Percentiles rank a stretch among this genome's conserved stretches.
Evolutionary conservation across 2,113 vertebrate genomes (phyloP).

Genomic region (Macquaria ambigua): DNA sequence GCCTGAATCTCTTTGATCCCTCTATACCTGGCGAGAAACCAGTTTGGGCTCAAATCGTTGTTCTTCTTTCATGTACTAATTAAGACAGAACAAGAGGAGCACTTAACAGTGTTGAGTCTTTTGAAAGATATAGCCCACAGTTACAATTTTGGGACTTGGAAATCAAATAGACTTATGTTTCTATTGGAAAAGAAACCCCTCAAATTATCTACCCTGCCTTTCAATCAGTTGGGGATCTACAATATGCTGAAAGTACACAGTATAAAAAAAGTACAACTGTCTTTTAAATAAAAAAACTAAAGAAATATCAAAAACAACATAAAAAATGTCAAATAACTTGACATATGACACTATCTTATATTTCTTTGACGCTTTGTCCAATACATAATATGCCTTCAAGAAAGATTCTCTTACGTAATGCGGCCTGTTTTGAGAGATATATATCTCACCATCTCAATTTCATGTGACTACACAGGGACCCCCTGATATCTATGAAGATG

Average conservation of each 20-base stretch:
- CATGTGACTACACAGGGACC: background rate
- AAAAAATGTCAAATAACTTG: no score
- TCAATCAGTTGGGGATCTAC: background rate
- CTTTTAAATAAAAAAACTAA: background rate
- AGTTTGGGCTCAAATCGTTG: conserved; percentile 12
- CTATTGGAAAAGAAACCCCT: background rate
- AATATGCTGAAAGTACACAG: background rate
- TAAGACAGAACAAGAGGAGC: conserved; percentile 11
- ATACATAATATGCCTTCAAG: background rate
- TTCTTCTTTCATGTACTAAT: conserved; percentile 14
- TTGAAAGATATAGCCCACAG: conserved; percentile 16
- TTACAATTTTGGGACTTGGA: background rate
- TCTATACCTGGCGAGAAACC: background rate
- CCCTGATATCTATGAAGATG: background rate
- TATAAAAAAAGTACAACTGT: background rate
- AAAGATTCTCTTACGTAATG: background rate
- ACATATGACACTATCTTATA: no score
- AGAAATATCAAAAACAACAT: no score
- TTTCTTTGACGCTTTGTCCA: background rate
- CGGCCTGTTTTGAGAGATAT: background rate
- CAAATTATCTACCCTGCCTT: background rate
- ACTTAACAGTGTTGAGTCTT: background rate
- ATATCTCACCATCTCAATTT: background rate
- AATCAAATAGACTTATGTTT: background rate
- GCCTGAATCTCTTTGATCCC: conserved; percentile 12